phyloP scores from a whole-genome alignment of 2,113 vertebrate species.

The Ammodytes marinus region DNA sequence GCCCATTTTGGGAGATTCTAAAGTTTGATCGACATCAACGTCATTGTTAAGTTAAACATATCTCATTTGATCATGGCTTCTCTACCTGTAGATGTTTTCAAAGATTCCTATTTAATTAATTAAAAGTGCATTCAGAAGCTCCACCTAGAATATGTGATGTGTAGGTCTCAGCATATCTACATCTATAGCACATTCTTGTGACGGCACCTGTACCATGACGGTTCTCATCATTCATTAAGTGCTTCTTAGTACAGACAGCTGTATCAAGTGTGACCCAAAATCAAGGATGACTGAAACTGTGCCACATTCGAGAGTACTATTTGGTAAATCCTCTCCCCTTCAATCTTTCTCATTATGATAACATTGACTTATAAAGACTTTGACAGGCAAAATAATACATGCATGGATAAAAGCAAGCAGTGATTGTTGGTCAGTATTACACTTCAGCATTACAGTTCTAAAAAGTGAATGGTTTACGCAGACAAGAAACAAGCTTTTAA shows the following conservation, averaged over 20 bases:
- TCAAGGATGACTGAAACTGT: not conserved
- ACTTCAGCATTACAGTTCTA: not conserved
- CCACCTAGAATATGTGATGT: too few species aligned
- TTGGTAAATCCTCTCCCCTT: not conserved
- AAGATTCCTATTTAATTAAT: not conserved
- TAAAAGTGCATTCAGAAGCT: not conserved
- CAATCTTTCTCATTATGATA: not conserved
- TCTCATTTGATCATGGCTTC: not conserved
- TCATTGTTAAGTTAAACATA: not conserved
- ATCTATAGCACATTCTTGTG: not conserved
- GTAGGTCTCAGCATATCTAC: too few species aligned
- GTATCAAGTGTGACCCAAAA: not conserved
- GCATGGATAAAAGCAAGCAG: not conserved
- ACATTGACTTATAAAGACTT: not conserved
- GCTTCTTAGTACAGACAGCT: not conserved
- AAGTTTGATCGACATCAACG: slow-evolving; percentile 13
- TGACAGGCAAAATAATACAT: not conserved
- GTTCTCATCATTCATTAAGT: not conserved
- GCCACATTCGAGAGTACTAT: not conserved
- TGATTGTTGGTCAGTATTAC: not conserved
- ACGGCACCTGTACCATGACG: not conserved
- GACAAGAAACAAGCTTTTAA: slow-evolving; percentile 5
- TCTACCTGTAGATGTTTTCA: not conserved
- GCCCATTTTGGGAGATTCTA: not conserved
- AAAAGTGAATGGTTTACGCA: slow-evolving; percentile 8